Conservation (phyloP, 2,888 invertebrate species). For the Sinotaia quadrata region DNA sequence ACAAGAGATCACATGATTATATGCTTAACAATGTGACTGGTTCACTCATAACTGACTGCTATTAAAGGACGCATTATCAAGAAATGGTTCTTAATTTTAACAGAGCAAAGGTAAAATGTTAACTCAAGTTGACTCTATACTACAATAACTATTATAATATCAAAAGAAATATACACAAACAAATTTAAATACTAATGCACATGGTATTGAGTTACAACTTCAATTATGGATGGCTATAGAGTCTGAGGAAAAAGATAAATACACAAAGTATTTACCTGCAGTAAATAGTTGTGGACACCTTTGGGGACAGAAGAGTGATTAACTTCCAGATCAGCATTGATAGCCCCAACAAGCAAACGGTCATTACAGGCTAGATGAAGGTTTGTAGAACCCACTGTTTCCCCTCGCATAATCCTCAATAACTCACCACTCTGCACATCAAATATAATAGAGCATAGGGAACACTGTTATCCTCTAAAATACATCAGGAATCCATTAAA, state of each 20-base stretch:
- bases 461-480: too few species aligned
- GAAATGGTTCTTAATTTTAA: too few species aligned
- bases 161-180: background rate
- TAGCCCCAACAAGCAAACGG: constrained; percentile 70
- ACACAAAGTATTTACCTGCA: constrained; percentile 61
- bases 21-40: too few species aligned
- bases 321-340: constrained; percentile 68
- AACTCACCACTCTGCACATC: constrained; percentile 72
- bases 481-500: too few species aligned
- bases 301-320: constrained; percentile 62
- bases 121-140: too few species aligned
- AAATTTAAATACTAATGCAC: background rate
- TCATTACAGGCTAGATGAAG: constrained; percentile 70
- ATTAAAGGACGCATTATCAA: too few species aligned
- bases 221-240: background rate
- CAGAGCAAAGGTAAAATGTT: too few species aligned
- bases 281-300: constrained; percentile 67
- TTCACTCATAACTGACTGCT: too few species aligned
- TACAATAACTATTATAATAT: background rate
- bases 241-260: background rate
- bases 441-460: too few species aligned
- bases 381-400: constrained; percentile 69
- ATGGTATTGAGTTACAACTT: background rate
- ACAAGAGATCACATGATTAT: too few species aligned
- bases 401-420: constrained; percentile 70